Conservation (phyloP, 2,113 vertebrate species). For the Leucopsar rothschildi region DNA sequence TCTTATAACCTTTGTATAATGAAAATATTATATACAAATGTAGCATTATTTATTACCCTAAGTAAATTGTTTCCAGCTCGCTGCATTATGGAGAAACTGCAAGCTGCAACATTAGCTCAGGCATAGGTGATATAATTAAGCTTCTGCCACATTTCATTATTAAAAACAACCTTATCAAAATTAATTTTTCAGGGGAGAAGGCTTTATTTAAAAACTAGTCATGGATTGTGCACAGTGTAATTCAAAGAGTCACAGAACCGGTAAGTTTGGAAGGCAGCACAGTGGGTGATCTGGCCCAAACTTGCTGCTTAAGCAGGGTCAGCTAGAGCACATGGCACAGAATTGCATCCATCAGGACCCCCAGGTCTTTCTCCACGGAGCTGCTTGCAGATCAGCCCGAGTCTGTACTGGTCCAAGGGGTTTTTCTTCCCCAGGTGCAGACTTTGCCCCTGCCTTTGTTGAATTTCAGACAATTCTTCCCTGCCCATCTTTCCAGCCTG, state of each 20-base stretch:
- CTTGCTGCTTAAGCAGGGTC: neutral
- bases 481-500: neutral
- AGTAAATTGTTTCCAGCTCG: neutral
- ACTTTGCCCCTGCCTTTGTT: neutral
- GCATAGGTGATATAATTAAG: conserved; percentile 35
- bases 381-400: neutral
- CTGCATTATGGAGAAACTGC: neutral
- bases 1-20: neutral
- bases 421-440: neutral
- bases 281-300: neutral
- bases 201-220: conserved; percentile 54
- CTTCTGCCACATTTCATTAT: conserved; percentile 40
- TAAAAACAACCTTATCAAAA: conserved; percentile 49
- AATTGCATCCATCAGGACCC: neutral
- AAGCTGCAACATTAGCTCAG: neutral
- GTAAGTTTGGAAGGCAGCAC: neutral
- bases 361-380: neutral
- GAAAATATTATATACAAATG: neutral
- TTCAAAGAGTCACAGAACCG: neutral
- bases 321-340: neutral
- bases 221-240: conserved; percentile 52
- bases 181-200: conserved; percentile 21
- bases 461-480: neutral
- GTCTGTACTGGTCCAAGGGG: no score
- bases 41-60: neutral